Evolutionary conservation across 2,113 vertebrate genomes (phyloP), one percentile per base, ranked within the genome.

Genomic region (Onychorhynchus coronatus): DNA sequence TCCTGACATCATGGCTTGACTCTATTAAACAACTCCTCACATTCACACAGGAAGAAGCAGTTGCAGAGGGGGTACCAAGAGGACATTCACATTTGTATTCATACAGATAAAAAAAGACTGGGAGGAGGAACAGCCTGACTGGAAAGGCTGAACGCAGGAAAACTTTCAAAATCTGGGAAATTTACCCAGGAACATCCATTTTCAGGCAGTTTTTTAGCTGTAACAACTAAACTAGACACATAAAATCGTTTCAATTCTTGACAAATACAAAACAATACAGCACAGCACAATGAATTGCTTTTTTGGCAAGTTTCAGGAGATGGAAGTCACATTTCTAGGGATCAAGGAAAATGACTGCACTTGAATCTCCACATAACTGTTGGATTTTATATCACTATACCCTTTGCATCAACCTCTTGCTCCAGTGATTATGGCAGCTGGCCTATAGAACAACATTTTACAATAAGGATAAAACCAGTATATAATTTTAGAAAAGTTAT

Each of bases 341-440:
- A 22, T 86, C 31, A 21, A 8, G 39, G 39, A 42, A 78, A 71
- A 85, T 0, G 2, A 74, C 13, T 56, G 35, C 49, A 85, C 33
- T 61, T 17, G 14, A 42, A 22, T 33, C 66, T 75, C 50, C 53
- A 30, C 0, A 0, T 39, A 31, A 39, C 24, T 4, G 7, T 4
- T 84, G 33, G 50, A 58, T 84, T 94, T 92, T 49, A 9, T n/a
- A 39, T 16, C 30, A 41, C 30, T 50, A 35, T 3, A 33, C 13
- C 46, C 62, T 49, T 30, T 27, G 35, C 44, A 82, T 72, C 0
- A 8, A 50, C 9, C 2, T 49, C 46, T 23, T 52, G 44, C 25
- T 83, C 28, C 63, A 58, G 76, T 49, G 50, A 42, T 1, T 8
- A 55, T 3, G 20, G 76, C 76, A 88, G 79, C 46, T 70, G 59